Percentiles rank a stretch among this genome's conserved stretches.
phyloP scores from a whole-genome alignment of 92 coral and sea anemone genomes.

The Palythoa grandiflora region DNA sequence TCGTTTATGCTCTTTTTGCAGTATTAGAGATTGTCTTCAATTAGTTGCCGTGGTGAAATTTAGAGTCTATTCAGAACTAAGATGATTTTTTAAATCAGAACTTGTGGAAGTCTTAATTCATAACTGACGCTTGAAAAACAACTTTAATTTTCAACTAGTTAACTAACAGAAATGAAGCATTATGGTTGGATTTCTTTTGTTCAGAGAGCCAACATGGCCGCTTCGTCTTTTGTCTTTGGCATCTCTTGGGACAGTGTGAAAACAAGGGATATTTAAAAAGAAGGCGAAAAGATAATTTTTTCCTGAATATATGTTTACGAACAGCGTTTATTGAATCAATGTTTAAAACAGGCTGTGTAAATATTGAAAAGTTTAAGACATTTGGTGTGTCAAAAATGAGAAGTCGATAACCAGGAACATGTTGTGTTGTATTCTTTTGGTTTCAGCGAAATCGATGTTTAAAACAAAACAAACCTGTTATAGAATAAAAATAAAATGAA shows the following conservation, averaged over 20 bases:
- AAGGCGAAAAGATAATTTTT: not conserved
- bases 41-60: too few relatives aligned
- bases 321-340: not conserved
- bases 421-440: not conserved
- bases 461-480: not conserved
- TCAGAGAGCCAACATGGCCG: not conserved
- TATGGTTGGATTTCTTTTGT: too few relatives aligned
- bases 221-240: too few relatives aligned
- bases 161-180: not conserved
- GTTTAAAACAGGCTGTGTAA: not conserved
- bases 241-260: too few relatives aligned
- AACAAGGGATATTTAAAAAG: not conserved
- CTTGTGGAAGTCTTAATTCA: too few relatives aligned
- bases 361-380: not conserved
- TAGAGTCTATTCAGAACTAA: too few relatives aligned
- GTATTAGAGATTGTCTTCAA: not conserved
- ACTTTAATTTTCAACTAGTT: too few relatives aligned
- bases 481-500: too few relatives aligned
- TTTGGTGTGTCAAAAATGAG: not conserved
- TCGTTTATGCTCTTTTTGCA: not conserved
- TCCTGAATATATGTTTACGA: not conserved
- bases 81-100: too few relatives aligned
- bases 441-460: not conserved
- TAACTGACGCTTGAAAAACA: too few relatives aligned
- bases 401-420: not conserved